Percentiles rank a stretch among this genome's conserved stretches.
These are phyloP conservation scores for Hystrix cristata DNA, from an alignment of 2,113 vertebrate species.

Conservation along the genomic window DNA sequence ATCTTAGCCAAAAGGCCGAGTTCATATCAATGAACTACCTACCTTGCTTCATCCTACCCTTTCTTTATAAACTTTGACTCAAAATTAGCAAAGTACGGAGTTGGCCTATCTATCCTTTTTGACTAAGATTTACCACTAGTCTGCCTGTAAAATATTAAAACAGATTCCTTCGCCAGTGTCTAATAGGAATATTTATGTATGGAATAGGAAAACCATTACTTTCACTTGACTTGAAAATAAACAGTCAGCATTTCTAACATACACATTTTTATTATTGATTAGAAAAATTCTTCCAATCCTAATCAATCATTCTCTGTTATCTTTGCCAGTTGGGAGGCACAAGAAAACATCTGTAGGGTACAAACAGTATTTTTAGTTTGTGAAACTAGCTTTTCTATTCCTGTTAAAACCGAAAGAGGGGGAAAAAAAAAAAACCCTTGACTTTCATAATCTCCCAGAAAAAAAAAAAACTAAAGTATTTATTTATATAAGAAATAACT, in stretches of 20 bases:
- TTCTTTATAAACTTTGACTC: conserved; percentile 29
- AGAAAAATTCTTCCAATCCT: conserved; percentile 62
- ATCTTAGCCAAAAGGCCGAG: no score
- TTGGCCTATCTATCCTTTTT: not conserved
- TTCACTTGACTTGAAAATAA: conserved; percentile 56
- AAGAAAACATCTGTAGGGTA: conserved; percentile 48
- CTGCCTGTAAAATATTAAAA: not conserved
- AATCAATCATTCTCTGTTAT: conserved; percentile 57
- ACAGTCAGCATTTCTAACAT: conserved; percentile 40
- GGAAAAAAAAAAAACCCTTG: not conserved
- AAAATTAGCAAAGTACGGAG: conserved; percentile 29
- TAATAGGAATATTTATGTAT: not conserved
- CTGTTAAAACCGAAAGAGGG: not conserved
- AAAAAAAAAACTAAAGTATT: not conserved
- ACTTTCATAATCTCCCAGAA: not conserved
- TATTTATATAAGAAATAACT: conserved; percentile 24
- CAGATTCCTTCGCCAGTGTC: not conserved
- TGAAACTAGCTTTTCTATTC: not conserved
- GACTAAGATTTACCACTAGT: not conserved
- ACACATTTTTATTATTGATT: conserved; percentile 24
- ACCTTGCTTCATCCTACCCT: not conserved
- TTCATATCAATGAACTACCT: no score
- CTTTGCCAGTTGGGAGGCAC: conserved; percentile 33
- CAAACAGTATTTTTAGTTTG: conserved; percentile 25
- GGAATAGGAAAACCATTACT: not conserved